Percentiles rank a stretch among this genome's conserved stretches.
Conservation (phyloP, 2,113 vertebrate species). For the Butorides virescens region DNA sequence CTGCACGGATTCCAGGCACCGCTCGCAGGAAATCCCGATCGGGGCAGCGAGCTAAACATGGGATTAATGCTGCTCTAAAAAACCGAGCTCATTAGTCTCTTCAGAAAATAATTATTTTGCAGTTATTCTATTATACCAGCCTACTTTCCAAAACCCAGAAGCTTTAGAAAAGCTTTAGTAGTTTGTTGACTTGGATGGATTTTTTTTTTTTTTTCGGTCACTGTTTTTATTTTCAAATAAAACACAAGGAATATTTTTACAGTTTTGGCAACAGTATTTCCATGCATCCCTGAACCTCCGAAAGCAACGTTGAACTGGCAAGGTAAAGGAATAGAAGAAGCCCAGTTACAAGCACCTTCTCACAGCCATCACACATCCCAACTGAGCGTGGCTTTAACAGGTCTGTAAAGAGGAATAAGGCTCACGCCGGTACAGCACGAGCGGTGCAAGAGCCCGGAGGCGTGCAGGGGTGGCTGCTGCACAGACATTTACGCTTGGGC, state of each 20-base stretch:
- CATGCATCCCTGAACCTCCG: not conserved
- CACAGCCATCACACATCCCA: not conserved
- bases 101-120: constrained; percentile 48
- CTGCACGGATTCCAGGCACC: not conserved
- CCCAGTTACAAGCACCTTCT: not conserved
- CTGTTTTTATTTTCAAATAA: not conserved
- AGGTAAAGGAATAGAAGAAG: not conserved
- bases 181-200: not conserved
- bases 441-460: not conserved
- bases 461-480: not conserved
- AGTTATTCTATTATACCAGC: constrained; percentile 16
- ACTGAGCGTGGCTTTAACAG: not conserved
- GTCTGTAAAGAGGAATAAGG: not conserved
- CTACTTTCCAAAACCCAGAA: not conserved
- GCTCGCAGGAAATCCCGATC: not conserved
- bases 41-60: not conserved
- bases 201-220: not conserved
- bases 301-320: not conserved
- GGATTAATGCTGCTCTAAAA: constrained; percentile 31
- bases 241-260: not conserved
- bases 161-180: constrained; percentile 12
- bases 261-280: not conserved
- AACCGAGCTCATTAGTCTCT: constrained; percentile 50
- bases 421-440: not conserved
- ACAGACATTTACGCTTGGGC: not conserved